Base-by-base conservation (phyloP, 2,113 vertebrate genomes). In the Eidolon helvum region DNA sequence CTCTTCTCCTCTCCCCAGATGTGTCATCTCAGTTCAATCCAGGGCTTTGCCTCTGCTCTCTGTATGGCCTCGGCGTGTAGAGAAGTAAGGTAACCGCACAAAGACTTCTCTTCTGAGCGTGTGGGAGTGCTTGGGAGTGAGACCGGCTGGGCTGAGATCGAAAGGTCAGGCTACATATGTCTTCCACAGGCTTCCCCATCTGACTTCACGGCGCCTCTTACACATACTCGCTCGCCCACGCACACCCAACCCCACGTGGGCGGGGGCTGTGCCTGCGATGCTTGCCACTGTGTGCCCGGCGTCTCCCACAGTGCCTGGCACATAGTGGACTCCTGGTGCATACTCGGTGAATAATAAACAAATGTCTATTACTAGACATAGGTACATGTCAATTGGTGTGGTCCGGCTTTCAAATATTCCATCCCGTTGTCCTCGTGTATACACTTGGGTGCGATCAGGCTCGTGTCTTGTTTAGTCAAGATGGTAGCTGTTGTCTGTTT, bases 91-190 rank as follows among this genome's bases (percentile, higher is more conserved):
- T 40, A 61, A 72, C 69, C 14, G 68, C 43, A 66, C 63, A 38
- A 11, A 72, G 72, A 86, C 45, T 88, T 43, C 77, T 87, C 63
- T 77, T 59, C 86, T 80, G 77, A 95, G 90, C 2, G 30, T 63
- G 80, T 28, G 90, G 85, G 65, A 85, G 43, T n/a, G 72, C 43
- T 75, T 24, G 9, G 65, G 35, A 77, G 38, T 26, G 0, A 55
- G 83, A 43, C 59, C 66, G n/a, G 30, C 24, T 15, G 53, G 68
- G 83, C 53, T 53, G 85, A 74, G 11, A 26, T 1, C 15, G 43
- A 90, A 96, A 94, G 82, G 88, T 92, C 77, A 83, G 57, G 91
- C 80, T 86, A 94, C 63, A 26, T 77, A 26, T 38, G 50, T 40
- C 0, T 2, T 78, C 66, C 82, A 38, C 75, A 94, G 95, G 55